Conservation (phyloP, 2,113 vertebrate species). For the Lophura nycthemera region DNA sequence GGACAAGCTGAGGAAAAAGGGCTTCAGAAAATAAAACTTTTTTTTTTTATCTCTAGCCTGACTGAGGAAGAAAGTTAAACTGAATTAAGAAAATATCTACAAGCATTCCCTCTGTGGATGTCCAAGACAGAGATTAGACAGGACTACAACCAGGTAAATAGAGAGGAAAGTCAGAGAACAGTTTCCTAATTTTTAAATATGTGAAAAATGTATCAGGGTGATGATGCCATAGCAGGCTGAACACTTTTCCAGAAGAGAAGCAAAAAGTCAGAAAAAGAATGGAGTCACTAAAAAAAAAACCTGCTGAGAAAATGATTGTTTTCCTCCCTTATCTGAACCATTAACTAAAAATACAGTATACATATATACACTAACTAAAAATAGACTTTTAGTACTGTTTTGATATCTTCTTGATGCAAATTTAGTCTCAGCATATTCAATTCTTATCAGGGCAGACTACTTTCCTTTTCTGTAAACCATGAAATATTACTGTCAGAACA, state of each 20-base stretch:
- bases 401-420: background rate
- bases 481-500: background rate
- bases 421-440: background rate
- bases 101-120: background rate
- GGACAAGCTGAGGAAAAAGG: background rate
- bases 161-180: background rate
- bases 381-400: background rate
- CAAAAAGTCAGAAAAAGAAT: background rate
- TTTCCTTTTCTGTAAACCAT: background rate
- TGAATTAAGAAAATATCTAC: background rate
- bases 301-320: background rate
- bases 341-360: no score
- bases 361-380: no score
- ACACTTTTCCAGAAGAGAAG: background rate
- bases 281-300: background rate
- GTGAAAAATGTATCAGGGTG: background rate
- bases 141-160: background rate
- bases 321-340: background rate
- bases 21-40: background rate
- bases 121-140: background rate
- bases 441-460: background rate
- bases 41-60: background rate
- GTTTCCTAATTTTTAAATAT: background rate
- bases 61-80: background rate
- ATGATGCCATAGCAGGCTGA: background rate